Conservation (phyloP, 2,113 vertebrate genomes). For the zebrafish (Danio rerio) region GRCz12tu NC_133184.1:9047001-9047500, state of each 20-base stretch:
- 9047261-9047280: background rate
- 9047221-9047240: background rate
- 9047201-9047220: slow-evolving; percentile 1
- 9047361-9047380: background rate
- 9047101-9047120: background rate
- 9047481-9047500: background rate
- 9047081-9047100: background rate
- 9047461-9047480: background rate
- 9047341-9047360: background rate
- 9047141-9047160: background rate
- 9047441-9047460: background rate
- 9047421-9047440: background rate
- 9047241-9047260: background rate
- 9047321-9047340: slow-evolving; percentile 4
- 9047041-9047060: slow-evolving; percentile 39
- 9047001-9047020: slow-evolving; percentile 63
- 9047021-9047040: slow-evolving; percentile 69
- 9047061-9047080: slow-evolving; percentile 26
- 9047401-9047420: background rate
- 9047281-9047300: background rate
- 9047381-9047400: slow-evolving; percentile 5
- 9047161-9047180: background rate
- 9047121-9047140: background rate
- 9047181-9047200: background rate
- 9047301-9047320: background rate